Conservation (phyloP, 2,113 vertebrate genomes). For the Ophiodon elongatus region DNA sequence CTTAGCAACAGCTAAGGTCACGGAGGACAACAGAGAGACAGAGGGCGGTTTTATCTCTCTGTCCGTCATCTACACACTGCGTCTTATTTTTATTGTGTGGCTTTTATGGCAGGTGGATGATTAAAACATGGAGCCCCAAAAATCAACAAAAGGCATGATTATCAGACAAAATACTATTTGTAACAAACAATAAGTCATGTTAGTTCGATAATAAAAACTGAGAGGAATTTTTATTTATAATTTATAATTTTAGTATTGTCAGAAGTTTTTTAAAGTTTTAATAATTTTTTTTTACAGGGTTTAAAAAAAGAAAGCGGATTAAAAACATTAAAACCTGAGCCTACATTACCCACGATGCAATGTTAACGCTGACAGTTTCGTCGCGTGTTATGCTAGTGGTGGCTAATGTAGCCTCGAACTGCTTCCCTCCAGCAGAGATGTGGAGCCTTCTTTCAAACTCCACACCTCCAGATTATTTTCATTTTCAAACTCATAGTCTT, state of each 20-base stretch:
- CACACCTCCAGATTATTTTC: no score
- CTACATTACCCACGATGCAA: neutral
- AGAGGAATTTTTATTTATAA: no score
- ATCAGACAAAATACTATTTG: no score
- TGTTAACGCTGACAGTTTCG: neutral
- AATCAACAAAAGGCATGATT: neutral
- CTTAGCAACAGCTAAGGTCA: constrained; percentile 75
- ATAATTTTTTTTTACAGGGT: neutral
- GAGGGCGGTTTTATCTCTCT: constrained; percentile 16
- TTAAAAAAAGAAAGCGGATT: neutral
- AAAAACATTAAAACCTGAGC: neutral
- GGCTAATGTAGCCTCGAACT: no score
- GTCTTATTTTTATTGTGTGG: neutral
- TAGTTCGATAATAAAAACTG: no score
- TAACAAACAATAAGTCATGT: no score
- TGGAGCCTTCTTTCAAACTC: neutral
- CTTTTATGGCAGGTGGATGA: neutral
- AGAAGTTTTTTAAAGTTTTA: no score
- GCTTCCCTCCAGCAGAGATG: neutral
- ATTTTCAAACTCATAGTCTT: no score
- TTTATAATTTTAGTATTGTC: no score
- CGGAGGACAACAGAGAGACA: constrained; percentile 56
- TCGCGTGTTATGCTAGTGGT: no score
- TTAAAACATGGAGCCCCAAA: neutral
- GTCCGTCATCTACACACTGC: neutral